Conservation (phyloP, 2,888 invertebrate genomes). For the Ormyrus nitidulus region DNA sequence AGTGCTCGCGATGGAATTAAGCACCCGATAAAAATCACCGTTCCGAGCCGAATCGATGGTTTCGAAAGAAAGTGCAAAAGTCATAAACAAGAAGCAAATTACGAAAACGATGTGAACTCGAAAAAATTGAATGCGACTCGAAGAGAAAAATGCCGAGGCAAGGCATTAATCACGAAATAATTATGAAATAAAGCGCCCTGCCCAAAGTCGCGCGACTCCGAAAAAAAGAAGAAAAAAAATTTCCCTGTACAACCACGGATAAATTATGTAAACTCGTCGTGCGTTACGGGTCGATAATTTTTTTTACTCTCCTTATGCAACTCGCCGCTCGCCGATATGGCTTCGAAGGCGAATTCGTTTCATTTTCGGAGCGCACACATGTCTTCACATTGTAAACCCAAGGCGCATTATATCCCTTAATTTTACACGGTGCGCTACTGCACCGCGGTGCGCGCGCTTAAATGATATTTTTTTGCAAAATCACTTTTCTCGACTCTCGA, state of each 20-base stretch:
- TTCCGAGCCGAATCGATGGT: too few relatives aligned
- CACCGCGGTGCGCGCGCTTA: conserved; percentile 6
- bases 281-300: conserved; percentile 25
- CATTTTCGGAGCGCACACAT: conserved; percentile 22
- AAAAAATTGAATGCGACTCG: neutral
- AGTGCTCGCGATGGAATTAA: too few relatives aligned
- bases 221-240: neutral
- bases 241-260: conserved; percentile 8
- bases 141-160: conserved; percentile 7
- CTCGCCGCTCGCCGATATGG: neutral
- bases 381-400: conserved; percentile 41
- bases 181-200: conserved; percentile 9
- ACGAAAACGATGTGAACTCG: neutral
- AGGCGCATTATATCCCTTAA: conserved; percentile 2
- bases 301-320: conserved; percentile 29
- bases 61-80: too few relatives aligned
- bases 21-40: too few relatives aligned
- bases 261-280: conserved; percentile 44
- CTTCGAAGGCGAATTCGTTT: conserved; percentile 17
- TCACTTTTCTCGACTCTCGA: conserved; percentile 37
- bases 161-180: neutral
- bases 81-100: too few relatives aligned
- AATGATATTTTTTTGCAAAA: conserved; percentile 47
- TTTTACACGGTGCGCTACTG: conserved; percentile 11
- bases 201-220: neutral